Percentiles rank a stretch among this genome's conserved stretches.
These are phyloP conservation scores for Mystacornis crossleyi DNA, from an alignment of 2,113 vertebrate genomes.

Conservation along the genomic window DNA sequence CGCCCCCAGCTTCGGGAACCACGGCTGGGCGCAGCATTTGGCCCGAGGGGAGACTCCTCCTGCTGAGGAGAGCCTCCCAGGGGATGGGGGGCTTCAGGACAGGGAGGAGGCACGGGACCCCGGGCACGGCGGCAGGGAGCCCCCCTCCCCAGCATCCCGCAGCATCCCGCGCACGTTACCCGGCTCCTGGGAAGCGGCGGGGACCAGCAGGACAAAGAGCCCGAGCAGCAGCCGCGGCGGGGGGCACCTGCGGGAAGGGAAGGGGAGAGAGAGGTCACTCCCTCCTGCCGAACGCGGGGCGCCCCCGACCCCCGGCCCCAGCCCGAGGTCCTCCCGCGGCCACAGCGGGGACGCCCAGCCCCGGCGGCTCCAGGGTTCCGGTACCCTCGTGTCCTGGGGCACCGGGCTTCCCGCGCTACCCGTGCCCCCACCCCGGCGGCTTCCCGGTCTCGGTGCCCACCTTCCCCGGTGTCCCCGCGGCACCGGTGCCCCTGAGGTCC, in stretches of 20 bases:
- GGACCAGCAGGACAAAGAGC: conserved; percentile 40
- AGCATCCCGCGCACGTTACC: not conserved
- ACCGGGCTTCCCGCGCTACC: not conserved
- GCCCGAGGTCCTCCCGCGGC: not conserved
- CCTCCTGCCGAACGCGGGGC: not conserved
- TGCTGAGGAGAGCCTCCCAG: not conserved
- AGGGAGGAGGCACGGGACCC: not conserved
- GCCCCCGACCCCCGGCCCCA: too few species aligned
- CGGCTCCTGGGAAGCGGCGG: not conserved
- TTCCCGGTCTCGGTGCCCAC: not conserved
- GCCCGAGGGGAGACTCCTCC: not conserved
- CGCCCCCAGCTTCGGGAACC: not conserved
- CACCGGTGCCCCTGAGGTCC: too few species aligned
- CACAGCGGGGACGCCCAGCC: not conserved
- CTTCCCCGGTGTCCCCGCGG: too few species aligned
- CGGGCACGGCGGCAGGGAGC: not conserved
- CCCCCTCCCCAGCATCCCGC: not conserved
- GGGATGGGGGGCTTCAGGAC: not conserved
- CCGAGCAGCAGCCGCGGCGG: conserved; percentile 7
- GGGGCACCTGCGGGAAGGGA: conserved; percentile 11
- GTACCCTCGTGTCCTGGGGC: not conserved
- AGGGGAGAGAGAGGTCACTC: not conserved
- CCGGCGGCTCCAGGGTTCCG: not conserved
- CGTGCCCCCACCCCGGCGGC: not conserved
- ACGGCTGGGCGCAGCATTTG: fast-evolving